Evolutionary conservation across 1,140 invertebrate genomes (phyloP).

Genomic region (Trachelipus rathkii): DNA sequence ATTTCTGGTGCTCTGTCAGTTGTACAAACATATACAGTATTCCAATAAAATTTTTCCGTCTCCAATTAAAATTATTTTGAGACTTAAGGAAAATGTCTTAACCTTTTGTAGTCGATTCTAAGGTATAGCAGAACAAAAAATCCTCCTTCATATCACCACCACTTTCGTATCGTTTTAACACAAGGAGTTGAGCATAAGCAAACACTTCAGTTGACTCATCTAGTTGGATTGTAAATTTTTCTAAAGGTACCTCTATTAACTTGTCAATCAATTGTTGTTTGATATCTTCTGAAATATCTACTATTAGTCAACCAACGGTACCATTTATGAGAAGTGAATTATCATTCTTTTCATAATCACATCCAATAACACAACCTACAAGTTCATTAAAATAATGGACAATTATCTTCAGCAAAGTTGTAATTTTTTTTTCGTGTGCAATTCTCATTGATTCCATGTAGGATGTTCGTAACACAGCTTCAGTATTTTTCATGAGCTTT

Average conservation of each 20-base stretch:
- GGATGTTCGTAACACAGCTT: background rate
- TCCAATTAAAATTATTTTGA: background rate
- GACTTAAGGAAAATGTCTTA: background rate
- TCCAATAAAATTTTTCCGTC: background rate
- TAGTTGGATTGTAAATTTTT: slow-evolving; percentile 1
- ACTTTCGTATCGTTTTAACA: background rate
- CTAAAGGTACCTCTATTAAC: background rate
- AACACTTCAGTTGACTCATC: background rate
- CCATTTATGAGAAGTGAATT: background rate
- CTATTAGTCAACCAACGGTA: background rate
- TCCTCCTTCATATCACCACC: background rate
- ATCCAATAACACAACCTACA: background rate
- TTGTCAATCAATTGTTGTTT: slow-evolving; percentile 3
- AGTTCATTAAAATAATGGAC: background rate
- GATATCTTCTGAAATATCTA: background rate
- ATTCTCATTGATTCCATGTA: slow-evolving; percentile 12
- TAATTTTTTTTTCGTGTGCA: slow-evolving; percentile 5
- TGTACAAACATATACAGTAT: too few species aligned
- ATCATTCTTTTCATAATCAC: background rate
- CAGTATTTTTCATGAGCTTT: background rate
- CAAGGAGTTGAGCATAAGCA: background rate
- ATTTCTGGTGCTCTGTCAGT: slow-evolving; percentile 1
- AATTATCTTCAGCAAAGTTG: background rate
- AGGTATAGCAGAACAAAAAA: slow-evolving; percentile 1
- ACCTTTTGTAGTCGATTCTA: background rate